Evolutionary conservation across 2,113 vertebrate genomes (phyloP).

Genomic region (Monopterus albus): DNA sequence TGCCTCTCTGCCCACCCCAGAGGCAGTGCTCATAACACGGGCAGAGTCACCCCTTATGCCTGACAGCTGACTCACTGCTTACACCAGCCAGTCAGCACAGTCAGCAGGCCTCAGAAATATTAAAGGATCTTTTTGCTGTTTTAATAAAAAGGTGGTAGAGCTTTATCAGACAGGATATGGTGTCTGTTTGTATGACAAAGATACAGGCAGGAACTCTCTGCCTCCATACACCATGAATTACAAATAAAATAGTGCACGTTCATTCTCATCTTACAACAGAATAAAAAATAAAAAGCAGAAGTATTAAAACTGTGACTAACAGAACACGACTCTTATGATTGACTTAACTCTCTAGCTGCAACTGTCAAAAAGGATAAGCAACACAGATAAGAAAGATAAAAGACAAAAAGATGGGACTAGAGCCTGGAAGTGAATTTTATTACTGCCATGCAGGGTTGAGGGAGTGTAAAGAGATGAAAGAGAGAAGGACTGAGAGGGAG

Average conservation of each 20-base stretch:
- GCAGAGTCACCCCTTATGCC: conserved; percentile 41
- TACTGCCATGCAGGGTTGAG: conserved; percentile 20
- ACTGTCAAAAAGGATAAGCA: conserved; percentile 12
- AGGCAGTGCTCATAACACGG: conserved; percentile 43
- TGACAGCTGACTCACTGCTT: conserved; percentile 61
- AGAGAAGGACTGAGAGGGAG: conserved; percentile 49
- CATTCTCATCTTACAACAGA: conserved; percentile 32
- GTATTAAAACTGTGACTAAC: conserved; percentile 15
- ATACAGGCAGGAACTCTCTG: conserved; percentile 26
- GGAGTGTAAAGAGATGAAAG: conserved; percentile 53
- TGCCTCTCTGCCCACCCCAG: conserved; percentile 64
- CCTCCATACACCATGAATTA: conserved; percentile 24
- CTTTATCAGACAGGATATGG: conserved; percentile 51
- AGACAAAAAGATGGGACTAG: conserved; percentile 17
- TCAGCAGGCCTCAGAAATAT: conserved; percentile 55
- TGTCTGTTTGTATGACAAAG: conserved; percentile 44
- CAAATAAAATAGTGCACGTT: conserved; percentile 17
- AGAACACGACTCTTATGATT: background rate
- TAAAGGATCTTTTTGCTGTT: conserved; percentile 49
- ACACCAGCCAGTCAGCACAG: conserved; percentile 29
- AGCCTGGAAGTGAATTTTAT: conserved; percentile 7
- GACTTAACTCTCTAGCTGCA: conserved; percentile 9
- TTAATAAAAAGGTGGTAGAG: conserved; percentile 50
- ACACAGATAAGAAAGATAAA: conserved; percentile 15
- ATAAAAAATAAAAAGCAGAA: conserved; percentile 22